Percentiles rank a stretch among this genome's conserved stretches.
phyloP scores from a whole-genome alignment of 2,888 invertebrate genomes.

The Adineta ricciae region DNA sequence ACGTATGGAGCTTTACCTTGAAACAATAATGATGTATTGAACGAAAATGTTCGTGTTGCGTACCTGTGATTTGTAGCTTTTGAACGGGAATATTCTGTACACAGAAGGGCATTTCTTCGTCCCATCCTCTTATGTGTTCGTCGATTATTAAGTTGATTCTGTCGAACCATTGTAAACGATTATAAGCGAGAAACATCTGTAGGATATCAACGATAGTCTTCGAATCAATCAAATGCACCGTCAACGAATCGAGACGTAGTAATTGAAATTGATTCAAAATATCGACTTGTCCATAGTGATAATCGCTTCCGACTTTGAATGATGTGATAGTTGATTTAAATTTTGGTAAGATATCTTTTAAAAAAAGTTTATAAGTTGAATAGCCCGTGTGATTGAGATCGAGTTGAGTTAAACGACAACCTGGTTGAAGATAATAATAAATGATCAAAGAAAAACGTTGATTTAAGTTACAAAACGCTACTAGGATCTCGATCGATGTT shows the following conservation, averaged over 20 bases:
- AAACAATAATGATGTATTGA: neutral
- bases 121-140: neutral
- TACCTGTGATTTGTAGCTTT: neutral
- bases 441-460: neutral
- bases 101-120: neutral
- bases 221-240: neutral
- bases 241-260: neutral
- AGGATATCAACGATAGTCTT: neutral
- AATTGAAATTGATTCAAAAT: neutral
- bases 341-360: neutral
- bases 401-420: neutral
- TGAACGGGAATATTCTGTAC: neutral
- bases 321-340: neutral
- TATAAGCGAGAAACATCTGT: neutral
- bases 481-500: neutral
- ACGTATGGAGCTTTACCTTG: neutral
- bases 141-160: neutral
- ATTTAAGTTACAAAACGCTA: neutral
- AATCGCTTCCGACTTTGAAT: neutral
- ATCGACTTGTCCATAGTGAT: neutral
- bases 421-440: neutral
- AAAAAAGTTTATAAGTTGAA: neutral
- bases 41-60: neutral
- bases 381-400: neutral
- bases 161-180: constrained; percentile 1